Percentiles rank a stretch among this genome's conserved stretches.
phyloP scores from a whole-genome alignment of 2,113 vertebrate species.

The Clarias macrocephalus region DNA sequence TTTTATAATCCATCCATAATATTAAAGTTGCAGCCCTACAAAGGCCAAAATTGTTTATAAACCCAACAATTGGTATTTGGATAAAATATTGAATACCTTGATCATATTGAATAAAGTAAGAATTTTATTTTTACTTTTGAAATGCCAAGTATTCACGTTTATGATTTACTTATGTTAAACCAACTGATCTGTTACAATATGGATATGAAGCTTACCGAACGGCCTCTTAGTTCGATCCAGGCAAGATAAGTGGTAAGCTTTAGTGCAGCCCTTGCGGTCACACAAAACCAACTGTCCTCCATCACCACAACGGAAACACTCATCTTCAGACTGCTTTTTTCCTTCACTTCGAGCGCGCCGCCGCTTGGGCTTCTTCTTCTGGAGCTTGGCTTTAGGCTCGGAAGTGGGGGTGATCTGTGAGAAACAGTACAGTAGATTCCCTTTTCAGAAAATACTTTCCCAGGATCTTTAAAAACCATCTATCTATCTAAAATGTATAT shows the following conservation, averaged over 20 bases:
- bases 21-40: neutral
- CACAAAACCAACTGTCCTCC: conserved; percentile 94
- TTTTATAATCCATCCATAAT: neutral
- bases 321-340: conserved; percentile 88
- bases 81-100: neutral
- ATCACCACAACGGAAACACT: conserved; percentile 95
- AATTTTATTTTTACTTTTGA: neutral
- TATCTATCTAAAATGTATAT: no score
- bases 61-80: neutral
- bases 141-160: neutral
- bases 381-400: conserved; percentile 86
- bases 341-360: conserved; percentile 73
- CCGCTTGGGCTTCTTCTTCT: conserved; percentile 80
- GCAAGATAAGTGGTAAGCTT: conserved; percentile 94
- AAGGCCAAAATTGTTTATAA: neutral
- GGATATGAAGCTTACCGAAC: conserved; percentile 78
- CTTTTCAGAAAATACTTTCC: neutral
- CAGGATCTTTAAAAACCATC: no score
- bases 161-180: neutral
- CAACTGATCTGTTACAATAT: neutral
- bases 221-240: conserved; percentile 92
- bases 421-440: neutral
- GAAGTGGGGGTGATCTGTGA: conserved; percentile 77
- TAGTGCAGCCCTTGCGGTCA: conserved; percentile 90
- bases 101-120: neutral